phyloP scores from a whole-genome alignment of 2,113 vertebrate species.

The Percina caprodes region DNA sequence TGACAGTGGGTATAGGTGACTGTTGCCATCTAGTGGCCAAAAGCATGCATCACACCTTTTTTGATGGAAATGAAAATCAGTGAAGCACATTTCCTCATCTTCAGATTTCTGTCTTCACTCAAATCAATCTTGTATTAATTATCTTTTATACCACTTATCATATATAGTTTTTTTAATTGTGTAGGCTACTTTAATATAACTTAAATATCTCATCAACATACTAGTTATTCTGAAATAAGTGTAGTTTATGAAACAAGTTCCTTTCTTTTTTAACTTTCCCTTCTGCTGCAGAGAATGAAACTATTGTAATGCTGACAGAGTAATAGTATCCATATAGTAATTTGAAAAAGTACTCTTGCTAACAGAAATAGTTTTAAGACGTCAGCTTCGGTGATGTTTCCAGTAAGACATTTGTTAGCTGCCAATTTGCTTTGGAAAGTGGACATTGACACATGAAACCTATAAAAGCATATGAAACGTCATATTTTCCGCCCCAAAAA shows the following conservation, averaged over 20 bases:
- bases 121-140: background rate
- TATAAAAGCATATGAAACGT: background rate
- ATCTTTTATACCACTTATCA: background rate
- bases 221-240: background rate
- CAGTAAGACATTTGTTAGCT: background rate
- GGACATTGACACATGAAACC: background rate
- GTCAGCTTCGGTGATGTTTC: background rate
- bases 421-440: background rate
- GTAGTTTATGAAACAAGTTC: background rate
- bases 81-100: too few species aligned
- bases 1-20: slow-evolving; percentile 1
- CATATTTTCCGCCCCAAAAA: background rate
- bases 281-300: background rate
- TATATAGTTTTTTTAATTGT: background rate
- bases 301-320: background rate
- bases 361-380: background rate
- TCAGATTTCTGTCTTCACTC: background rate
- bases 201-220: background rate
- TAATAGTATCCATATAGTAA: background rate
- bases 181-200: background rate
- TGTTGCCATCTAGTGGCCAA: slow-evolving; percentile 70
- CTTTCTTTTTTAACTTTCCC: background rate
- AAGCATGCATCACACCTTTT: slow-evolving; percentile 3
- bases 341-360: background rate
- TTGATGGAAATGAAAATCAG: background rate